Base-by-base conservation (phyloP, 2,888 invertebrate species). In the Hemaris fuciformis region DNA sequence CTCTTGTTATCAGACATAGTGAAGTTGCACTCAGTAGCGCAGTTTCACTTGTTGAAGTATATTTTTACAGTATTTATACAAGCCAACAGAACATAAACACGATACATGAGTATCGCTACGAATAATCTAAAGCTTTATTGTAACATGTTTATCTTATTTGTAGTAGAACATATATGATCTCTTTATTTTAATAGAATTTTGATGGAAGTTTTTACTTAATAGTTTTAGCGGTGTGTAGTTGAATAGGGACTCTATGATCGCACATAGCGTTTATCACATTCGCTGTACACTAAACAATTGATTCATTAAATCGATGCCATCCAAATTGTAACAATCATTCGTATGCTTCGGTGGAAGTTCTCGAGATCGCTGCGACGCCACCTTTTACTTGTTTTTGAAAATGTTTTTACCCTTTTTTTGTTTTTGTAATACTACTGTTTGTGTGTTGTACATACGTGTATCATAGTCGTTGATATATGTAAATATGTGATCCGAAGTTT, bases 201-300 rank as follows among this genome's bases (percentile, higher is more conserved):
- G 89, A 89, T 88, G 90, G 89, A 89, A 89, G 87, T 90, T 90
- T 88, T 91, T 91, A 91, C 91, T 91, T 91, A 90, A 88, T 91
- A 91, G 87, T 79, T 83, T 82, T 90, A 89, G 84, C 84, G 73
- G 80, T 84, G 80, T 84, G 82, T 87, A 87, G 81, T 75, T 83
- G 81, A 77, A 79, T 79, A 88, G 87, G 81, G 73, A 73, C 71
- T 80, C 76, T 74, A 70, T 75, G 69, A 77, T 84, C 83, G 84
- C 87, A 87, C 87, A 84, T 85, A 76, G 80, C 74, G 74, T 83
- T 84, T 81, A 75, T 80, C 79, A 74, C 79, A 77, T 74, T 73
- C 68, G 74, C 70, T 76, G 70, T 79, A 73, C 66, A 68, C 69
- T 67, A 76, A 68, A 73, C 75, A 73, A 76, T 74, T 80, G 63